Evolutionary conservation across 2,888 invertebrate species (phyloP), one percentile per base, ranked within the genome.

Genomic region (Micropterix aruncella): DNA sequence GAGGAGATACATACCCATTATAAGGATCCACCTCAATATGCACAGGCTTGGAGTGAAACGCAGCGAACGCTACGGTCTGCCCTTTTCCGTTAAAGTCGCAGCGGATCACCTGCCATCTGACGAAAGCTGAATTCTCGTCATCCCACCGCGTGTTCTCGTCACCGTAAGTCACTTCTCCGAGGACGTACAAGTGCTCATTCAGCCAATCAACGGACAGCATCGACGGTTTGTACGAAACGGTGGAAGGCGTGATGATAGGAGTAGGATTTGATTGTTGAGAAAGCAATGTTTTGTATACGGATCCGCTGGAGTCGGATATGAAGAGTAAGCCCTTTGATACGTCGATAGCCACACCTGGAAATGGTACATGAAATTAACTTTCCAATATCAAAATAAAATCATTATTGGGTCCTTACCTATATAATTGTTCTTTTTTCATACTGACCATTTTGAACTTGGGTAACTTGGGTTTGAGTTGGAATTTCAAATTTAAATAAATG

Each of bases 11-110:
- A 64, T 62, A 85, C 76, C 94, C 95, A 60, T 94, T 94, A 55
- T 87, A 82, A 19, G 95, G 90, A 68, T 95, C 95, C 1, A 92
- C 86, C 66, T 90, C 84, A 52, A 95, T 77, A 55, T 89, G 86
- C 45, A 77, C 74, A 0, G 92, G 86, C 52, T 79, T 75, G 3
- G 75, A 73, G 43, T 73, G 70, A 45, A 91, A 72, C 1, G 82
- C 83, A 9, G 81, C 79, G 46, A 83, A 66, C 1, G 87, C 82
- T 0, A 83, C 76, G 5, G 79, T 75, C 48, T 83, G 67, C 44
- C 78, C 75, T 51, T 73, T 74, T 0, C 89, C 88, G 55, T 83
- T 79, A 37, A 90, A 73, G 56, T 80, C 79, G 56, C 85, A 87
- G 42, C 84, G 70, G 44, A 80, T 75, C 47, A 93, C 83, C 60